Base-by-base conservation (phyloP, 2,113 vertebrate genomes). In the Embiotoca jacksoni region DNA sequence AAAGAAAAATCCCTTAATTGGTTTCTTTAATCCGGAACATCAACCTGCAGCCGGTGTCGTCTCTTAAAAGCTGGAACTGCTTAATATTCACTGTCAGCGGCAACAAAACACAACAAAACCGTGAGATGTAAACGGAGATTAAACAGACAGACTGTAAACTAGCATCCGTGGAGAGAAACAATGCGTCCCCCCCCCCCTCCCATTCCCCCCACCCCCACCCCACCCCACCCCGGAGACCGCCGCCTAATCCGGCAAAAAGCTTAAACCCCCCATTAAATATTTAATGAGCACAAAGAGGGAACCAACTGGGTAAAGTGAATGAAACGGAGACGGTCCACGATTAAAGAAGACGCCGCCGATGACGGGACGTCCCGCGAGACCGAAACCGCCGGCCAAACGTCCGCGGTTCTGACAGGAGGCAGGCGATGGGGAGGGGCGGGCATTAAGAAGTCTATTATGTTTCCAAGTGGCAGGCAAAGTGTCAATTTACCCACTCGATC, bases 201-300 rank as follows among this genome's bases (percentile, higher is more conserved):
- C 16, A 6, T 23, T 23, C 23, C 9, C 80, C 80, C 55, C 41
- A 15, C 7, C 23, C 23, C 23, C 13, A 77, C 80, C 55, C 23
- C 13, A 77, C 80, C 55, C 23, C 13, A 77, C 80, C 82, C 85
- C 0, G 23, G 84, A 84, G 86, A 76, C 78, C 0, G n/a, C 31
- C 6, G 72, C 56, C 13, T 84, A 87, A 91, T 88, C 82, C 73
- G 6, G 54, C 60, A 39, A 84, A 23, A 82, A 44, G 46, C 77
- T 85, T 87, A 84, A 88, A 80, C 68, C 81, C 55, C 46, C 36
- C 78, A 82, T 83, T 89, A 82, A 91, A 90, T 89, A 90, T 89
- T 89, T 88, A 85, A 91, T 89, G 86, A 89, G 67, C 84, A 55
- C 82, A 88, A 86, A 88, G 73, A 86, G 81, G 58, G 67, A 83